Evolutionary conservation across 64 coral and sea anemone species (phyloP).

Genomic region (Pocillopora damicornis): DNA sequence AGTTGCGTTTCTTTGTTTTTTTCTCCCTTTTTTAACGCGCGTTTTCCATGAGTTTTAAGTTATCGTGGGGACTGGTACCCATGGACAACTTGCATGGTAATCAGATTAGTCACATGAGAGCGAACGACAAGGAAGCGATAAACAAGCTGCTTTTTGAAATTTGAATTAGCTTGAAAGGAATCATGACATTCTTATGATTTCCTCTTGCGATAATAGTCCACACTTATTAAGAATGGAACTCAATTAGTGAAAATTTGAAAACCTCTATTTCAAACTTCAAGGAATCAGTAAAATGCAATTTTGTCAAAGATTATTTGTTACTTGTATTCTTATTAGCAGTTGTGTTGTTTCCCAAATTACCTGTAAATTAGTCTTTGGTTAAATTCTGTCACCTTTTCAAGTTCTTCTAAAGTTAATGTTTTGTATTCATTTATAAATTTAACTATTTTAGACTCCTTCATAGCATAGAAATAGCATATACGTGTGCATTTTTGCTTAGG

Average conservation of each 20-base stretch:
- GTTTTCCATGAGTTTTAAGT: no score
- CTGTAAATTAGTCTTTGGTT: neutral
- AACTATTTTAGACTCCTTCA: slow-evolving; percentile 2
- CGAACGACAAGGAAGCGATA: no score
- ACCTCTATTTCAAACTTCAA: neutral
- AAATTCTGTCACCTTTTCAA: neutral
- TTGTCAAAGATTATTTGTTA: slow-evolving; percentile 11
- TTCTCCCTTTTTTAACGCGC: no score
- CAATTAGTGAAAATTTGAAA: neutral
- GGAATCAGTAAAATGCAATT: neutral
- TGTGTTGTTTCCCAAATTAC: slow-evolving; percentile 4
- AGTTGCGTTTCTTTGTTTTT: no score
- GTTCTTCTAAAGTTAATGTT: neutral
- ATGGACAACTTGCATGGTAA: no score
- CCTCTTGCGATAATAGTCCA: no score
- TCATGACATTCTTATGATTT: no score
- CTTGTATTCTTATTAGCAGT: slow-evolving; percentile 7
- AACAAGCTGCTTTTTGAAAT: no score
- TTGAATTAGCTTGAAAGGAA: no score
- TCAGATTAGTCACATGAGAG: no score
- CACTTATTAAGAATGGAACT: no score
- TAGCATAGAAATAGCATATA: neutral
- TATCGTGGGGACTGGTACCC: no score
- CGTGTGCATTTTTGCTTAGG: neutral
- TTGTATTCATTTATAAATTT: neutral